Evolutionary conservation across 2,113 vertebrate genomes (phyloP).

Genomic region (Verasper variegatus): DNA sequence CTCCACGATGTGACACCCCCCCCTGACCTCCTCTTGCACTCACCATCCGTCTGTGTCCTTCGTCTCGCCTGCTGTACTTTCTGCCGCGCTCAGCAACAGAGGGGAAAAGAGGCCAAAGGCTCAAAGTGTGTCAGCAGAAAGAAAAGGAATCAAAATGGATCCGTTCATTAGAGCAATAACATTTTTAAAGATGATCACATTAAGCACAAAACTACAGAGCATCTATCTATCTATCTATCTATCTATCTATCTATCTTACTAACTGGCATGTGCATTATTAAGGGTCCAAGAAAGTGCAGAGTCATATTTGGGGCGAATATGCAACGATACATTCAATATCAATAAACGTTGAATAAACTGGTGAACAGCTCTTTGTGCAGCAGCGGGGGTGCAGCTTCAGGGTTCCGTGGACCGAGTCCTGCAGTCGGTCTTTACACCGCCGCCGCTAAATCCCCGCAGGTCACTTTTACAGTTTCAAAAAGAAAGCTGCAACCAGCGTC

Average conservation of each 20-base stretch:
- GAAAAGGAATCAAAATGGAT: neutral
- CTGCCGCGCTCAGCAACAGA: slow-evolving; percentile 45
- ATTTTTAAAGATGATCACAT: neutral
- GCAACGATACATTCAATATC: no score
- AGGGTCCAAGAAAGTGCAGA: no score
- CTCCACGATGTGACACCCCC: slow-evolving; percentile 2
- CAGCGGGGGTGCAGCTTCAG: no score
- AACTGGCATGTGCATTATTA: no score
- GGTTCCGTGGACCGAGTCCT: no score
- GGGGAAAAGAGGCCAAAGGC: slow-evolving; percentile 15
- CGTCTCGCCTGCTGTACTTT: slow-evolving; percentile 26
- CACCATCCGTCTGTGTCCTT: slow-evolving; percentile 41
- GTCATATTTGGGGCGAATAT: no score
- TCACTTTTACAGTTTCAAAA: neutral
- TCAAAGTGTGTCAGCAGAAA: slow-evolving; percentile 1
- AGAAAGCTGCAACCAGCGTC: neutral
- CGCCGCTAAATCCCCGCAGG: neutral
- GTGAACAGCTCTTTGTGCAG: no score
- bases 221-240: no score
- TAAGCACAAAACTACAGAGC: no score
- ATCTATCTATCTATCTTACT: no score
- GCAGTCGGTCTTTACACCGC: no score
- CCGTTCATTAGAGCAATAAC: neutral
- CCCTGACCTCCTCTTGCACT: slow-evolving; percentile 56
- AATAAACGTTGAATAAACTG: no score